Evolutionary conservation across 2,888 invertebrate species (phyloP).

Genomic region (Luperina nickerlii): DNA sequence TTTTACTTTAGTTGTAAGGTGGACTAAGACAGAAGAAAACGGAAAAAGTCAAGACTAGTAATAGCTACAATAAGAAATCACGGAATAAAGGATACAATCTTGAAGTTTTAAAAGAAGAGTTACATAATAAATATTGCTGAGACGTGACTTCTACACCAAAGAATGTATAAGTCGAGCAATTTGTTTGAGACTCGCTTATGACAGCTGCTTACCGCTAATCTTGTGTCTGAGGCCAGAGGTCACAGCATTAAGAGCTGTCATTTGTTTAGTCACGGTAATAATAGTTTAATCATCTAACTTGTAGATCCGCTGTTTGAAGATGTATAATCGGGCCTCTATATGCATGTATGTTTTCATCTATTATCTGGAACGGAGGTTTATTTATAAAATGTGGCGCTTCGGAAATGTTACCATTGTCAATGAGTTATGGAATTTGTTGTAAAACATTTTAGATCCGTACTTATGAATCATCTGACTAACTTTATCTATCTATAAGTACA

Average conservation of each 20-base stretch:
- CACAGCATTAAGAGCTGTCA: constrained; percentile 49
- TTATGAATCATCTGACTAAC: constrained; percentile 25
- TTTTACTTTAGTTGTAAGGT: constrained; percentile 7
- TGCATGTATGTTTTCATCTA: constrained; percentile 1
- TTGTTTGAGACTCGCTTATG: constrained; percentile 37
- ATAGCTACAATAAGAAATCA: constrained; percentile 2
- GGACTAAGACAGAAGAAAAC: neutral
- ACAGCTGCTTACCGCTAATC: constrained; percentile 49
- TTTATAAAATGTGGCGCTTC: neutral
- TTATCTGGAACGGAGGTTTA: neutral
- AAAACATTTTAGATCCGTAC: neutral
- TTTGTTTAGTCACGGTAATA: constrained; percentile 27
- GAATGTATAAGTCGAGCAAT: constrained; percentile 24
- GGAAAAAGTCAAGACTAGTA: neutral
- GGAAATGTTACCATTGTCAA: neutral
- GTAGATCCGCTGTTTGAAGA: constrained; percentile 32
- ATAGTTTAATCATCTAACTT: constrained; percentile 35
- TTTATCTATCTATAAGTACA: constrained; percentile 23
- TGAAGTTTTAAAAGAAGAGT: neutral
- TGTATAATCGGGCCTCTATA: neutral
- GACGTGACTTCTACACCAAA: constrained; percentile 1
- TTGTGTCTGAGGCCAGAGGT: constrained; percentile 52
- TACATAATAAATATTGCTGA: constrained; percentile 11
- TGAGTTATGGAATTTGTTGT: neutral
- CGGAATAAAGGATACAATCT: neutral